Base-by-base conservation (phyloP, 1,140 invertebrate genomes). In the Drosophila nigromelanica region DNA sequence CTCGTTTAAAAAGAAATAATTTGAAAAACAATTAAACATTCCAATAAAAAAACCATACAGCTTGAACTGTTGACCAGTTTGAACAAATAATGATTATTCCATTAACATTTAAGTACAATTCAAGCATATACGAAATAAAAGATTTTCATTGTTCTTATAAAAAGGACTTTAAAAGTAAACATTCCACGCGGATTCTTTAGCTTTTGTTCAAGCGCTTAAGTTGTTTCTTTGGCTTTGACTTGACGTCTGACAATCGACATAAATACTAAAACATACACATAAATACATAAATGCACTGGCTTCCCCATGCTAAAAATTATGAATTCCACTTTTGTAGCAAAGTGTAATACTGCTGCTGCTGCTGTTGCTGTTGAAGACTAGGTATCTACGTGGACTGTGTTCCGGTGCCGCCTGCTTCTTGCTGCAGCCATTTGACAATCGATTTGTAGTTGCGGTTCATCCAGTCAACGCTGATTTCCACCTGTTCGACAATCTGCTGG, bases 391-490 rank as follows among this genome's bases (percentile, higher is more conserved):
- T 35, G 33, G 55, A 4, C n/a, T 18, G 30, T n/a, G 27, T 1
- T 27, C 27, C 27, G 27, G 27, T 6, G 27, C 33, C 39, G 61
- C 63, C 62, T 33, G 42, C 55, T 14, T 89, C 83, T 2, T 58
- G 64, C 40, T 83, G 83, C 14, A 98, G 82, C 97, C 97, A 98
- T 12, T 94, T 91, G 1, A 94, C 93, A 40, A 98, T 96, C 0
- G 93, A 93, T 14, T 94, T 92, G 76, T 95, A 96, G 92, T 97
- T 96, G 52, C 92, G 93, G 18, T 95, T 92, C 93, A 96, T 95
- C 97, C 97, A 98, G 54, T 94, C 93, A 0, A 97, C 94, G 81
- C 98, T 98, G 3, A 95, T 94, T 79, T 95, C 94, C 0, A 95
- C 95, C 45, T 96, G 94, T 81, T 98, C 97, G 2, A 97, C 92